Evolutionary conservation across 2,888 invertebrate species (phyloP).

Genomic region (Criorhina ranunculi): DNA sequence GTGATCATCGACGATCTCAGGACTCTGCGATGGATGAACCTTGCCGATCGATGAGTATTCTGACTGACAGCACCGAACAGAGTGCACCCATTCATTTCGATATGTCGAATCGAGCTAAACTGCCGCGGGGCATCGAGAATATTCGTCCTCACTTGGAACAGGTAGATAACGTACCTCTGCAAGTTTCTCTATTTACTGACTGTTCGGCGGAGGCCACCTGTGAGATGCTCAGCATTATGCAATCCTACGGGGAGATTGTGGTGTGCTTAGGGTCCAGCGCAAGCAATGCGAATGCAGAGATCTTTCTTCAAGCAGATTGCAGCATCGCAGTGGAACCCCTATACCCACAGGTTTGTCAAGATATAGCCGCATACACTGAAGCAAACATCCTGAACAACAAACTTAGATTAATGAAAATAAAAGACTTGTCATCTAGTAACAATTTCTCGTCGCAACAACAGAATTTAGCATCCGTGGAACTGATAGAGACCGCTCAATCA

Average conservation of each 20-base stretch:
- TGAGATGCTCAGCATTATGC: conserved; percentile 98
- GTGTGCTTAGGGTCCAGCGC: conserved; percentile 97
- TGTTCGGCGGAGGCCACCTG: conserved; percentile 96
- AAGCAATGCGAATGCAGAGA: conserved; percentile 93
- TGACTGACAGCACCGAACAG: conserved; percentile 95
- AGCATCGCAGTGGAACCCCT: conserved; percentile 97
- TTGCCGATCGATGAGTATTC: conserved; percentile 93
- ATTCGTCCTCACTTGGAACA: conserved; percentile 97
- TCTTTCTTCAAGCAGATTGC: conserved; percentile 96
- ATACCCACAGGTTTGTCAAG: conserved; percentile 91
- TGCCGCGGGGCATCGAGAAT: conserved; percentile 98
- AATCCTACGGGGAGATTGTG: conserved; percentile 97
- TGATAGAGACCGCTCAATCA: conserved; percentile 80
- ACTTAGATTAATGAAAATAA: conserved; percentile 79
- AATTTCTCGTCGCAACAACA: conserved; percentile 55
- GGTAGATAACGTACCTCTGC: conserved; percentile 98
- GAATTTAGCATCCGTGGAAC: conserved; percentile 77
- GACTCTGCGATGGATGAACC: conserved; percentile 87
- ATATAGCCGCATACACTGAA: conserved; percentile 83
- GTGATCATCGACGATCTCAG: conserved; percentile 84
- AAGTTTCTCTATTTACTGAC: conserved; percentile 99
- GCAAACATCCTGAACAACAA: conserved; percentile 83
- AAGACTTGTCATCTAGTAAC: conserved; percentile 47
- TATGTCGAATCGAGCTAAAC: conserved; percentile 96
- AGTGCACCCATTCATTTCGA: conserved; percentile 96